These are phyloP conservation scores for Arrhamphus sclerolepis DNA, from an alignment of 2,797 vertebrate genomes.

Conservation along the genomic window DNA sequence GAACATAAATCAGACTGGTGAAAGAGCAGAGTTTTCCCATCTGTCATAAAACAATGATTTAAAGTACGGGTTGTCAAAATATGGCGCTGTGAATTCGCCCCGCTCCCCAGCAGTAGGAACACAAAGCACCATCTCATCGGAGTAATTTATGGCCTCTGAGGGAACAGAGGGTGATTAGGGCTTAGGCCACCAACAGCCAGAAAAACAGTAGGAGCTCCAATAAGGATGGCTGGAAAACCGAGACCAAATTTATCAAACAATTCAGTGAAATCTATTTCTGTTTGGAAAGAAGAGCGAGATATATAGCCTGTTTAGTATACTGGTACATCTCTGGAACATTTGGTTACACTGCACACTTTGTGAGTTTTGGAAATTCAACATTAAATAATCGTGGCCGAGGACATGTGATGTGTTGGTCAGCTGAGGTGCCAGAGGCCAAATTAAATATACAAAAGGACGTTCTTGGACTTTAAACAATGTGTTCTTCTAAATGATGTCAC, in stretches of 20 bases:
- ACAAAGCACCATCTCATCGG: constrained; percentile 97
- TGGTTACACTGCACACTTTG: constrained; percentile 91
- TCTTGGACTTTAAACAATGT: constrained; percentile 94
- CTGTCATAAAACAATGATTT: constrained; percentile 99
- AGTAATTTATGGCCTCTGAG: constrained; percentile 98
- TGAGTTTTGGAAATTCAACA: constrained; percentile 98
- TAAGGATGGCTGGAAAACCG: constrained; percentile 95
- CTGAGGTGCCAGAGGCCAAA: constrained; percentile 86
- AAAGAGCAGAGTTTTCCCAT: constrained; percentile 95
- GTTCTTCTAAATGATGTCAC: constrained; percentile 96
- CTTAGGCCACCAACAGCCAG: constrained; percentile 98
- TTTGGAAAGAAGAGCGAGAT: constrained; percentile 92
- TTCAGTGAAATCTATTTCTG: constrained; percentile 96
- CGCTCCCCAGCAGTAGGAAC: constrained; percentile 89
- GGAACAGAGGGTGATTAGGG: constrained; percentile 95
- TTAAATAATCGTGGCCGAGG: constrained; percentile 94
- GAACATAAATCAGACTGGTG: constrained; percentile 95
- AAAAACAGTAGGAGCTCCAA: constrained; percentile 99
- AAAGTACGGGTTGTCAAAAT: constrained; percentile 97
- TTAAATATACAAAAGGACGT: constrained; percentile 96
- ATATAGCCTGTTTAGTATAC: constrained; percentile 93
- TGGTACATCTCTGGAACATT: constrained; percentile 91
- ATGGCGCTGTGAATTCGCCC: constrained; percentile 88
- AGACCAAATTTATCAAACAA: constrained; percentile 96
- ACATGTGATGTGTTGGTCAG: constrained; percentile 92